A percentile compares a stretch with the other conserved stretches of the same genome.
phyloP scores from a whole-genome alignment of 2,888 invertebrate species.

The Dione vanillae region DNA sequence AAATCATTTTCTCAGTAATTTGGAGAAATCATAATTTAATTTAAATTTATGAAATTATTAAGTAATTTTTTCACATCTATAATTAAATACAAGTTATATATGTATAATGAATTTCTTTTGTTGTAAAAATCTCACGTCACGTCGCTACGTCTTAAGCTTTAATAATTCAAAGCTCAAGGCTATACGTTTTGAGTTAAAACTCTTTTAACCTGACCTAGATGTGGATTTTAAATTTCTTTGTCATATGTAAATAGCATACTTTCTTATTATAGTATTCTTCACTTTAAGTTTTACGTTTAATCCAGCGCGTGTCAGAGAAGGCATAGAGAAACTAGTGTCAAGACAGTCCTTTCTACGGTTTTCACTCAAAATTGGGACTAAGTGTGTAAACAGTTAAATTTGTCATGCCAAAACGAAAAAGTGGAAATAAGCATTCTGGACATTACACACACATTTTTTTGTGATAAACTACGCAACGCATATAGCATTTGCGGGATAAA shows the following conservation, averaged over 20 bases:
- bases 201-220: slow-evolving; percentile 13
- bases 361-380: background rate
- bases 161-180: slow-evolving; percentile 23
- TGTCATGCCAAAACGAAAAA: too few relatives aligned
- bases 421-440: too few relatives aligned
- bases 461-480: background rate
- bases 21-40: too few relatives aligned
- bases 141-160: slow-evolving; percentile 13
- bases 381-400: too few relatives aligned
- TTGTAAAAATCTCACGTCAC: slow-evolving; percentile 6
- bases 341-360: background rate
- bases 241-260: background rate
- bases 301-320: background rate
- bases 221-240: slow-evolving; percentile 2
- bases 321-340: background rate
- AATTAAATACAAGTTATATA: too few relatives aligned
- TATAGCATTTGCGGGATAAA: background rate
- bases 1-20: too few relatives aligned
- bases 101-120: background rate
- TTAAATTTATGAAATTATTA: too few relatives aligned
- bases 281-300: background rate
- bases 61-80: too few relatives aligned
- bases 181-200: background rate
- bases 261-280: background rate
- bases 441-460: too few relatives aligned